Percentiles rank a stretch among this genome's conserved stretches.
Conservation (phyloP, 92 coral and sea anemone genomes). For the Hydrozoanthus gracilis region DNA sequence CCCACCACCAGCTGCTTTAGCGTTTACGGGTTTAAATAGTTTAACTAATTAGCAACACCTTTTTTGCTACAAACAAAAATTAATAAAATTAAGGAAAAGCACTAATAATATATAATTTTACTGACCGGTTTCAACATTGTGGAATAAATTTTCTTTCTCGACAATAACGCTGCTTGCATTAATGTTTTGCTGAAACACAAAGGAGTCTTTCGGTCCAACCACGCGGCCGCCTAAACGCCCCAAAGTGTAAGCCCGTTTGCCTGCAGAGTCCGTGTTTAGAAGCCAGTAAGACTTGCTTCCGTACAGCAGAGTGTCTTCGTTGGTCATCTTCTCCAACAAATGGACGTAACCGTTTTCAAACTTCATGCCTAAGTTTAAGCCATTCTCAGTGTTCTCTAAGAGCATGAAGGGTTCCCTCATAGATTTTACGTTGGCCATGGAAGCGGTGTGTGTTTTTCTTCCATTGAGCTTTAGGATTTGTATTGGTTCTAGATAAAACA, state of each 20-base stretch:
- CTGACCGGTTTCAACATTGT: not conserved
- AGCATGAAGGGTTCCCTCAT: no score
- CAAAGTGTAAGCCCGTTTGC: not conserved
- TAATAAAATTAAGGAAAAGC: no score
- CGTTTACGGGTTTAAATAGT: no score
- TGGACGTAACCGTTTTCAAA: no score
- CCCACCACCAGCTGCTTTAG: no score
- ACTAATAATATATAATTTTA: not conserved
- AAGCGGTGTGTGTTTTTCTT: not conserved
- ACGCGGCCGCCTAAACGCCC: slow-evolving; percentile 8
- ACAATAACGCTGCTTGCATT: not conserved
- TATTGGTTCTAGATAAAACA: not conserved
- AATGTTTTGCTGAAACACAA: not conserved
- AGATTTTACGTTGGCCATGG: not conserved
- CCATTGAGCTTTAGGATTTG: not conserved
- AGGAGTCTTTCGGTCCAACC: slow-evolving; percentile 1
- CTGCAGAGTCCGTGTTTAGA: not conserved
- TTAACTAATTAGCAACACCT: no score
- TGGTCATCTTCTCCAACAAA: not conserved
- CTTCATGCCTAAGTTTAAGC: not conserved
- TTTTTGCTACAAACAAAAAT: no score
- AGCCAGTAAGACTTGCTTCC: not conserved
- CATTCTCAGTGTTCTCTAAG: not conserved
- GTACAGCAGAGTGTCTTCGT: not conserved
- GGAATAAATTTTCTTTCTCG: not conserved